Evolutionary conservation across 2,113 vertebrate genomes (phyloP).

Genomic region (Rana temporaria): DNA sequence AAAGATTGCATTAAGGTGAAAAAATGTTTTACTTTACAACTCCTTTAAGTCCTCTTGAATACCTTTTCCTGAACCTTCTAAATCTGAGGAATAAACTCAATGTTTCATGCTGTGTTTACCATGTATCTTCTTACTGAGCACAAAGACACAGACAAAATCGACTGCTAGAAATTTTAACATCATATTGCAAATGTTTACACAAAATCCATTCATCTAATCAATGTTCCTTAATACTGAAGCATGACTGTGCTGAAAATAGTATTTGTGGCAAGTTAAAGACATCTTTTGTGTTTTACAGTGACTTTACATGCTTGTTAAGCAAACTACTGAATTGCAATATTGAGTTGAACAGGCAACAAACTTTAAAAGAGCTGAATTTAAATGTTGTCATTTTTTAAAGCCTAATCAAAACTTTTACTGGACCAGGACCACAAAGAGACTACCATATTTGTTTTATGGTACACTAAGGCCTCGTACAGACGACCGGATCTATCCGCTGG

Average conservation of each 20-base stretch:
- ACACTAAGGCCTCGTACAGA: too few species aligned
- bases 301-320: constrained; percentile 2
- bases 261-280: constrained; percentile 4
- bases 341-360: background rate
- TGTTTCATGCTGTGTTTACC: background rate
- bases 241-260: background rate
- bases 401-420: too few species aligned
- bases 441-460: too few species aligned
- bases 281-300: constrained; percentile 14
- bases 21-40: too few species aligned
- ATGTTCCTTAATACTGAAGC: constrained; percentile 17
- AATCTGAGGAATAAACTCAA: background rate
- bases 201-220: constrained; percentile 25
- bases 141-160: background rate
- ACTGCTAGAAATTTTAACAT: constrained; percentile 6
- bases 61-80: background rate
- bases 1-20: too few species aligned
- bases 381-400: background rate
- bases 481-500: too few species aligned
- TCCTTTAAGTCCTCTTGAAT: background rate
- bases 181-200: constrained; percentile 30
- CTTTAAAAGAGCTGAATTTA: background rate
- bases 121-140: background rate
- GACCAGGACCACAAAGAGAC: too few species aligned
- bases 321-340: background rate